Base-by-base conservation (phyloP, 2,113 vertebrate species). In the Proteles cristata region DNA sequence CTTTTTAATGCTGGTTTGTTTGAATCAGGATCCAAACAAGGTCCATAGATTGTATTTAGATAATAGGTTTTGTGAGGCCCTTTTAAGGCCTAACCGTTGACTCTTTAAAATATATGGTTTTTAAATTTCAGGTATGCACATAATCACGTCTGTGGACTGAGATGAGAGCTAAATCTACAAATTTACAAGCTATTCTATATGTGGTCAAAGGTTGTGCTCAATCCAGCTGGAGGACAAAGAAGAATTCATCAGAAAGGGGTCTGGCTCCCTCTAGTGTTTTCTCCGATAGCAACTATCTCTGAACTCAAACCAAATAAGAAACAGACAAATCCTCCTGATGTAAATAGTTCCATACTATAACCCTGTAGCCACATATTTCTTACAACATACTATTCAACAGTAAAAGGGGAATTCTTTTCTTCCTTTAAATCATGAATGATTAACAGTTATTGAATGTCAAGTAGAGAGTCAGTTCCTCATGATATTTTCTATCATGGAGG, bases 231-330 rank as follows among this genome's bases (percentile, higher is more conserved):
- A 55, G 45, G 26, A 77, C 80, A 96, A 92, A 96, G 74, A 39
- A 77, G 28, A 77, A 93, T 73, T 95, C 71, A 21, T 97, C 85
- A 69, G 76, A 96, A 92, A 96, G 96, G 71, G 25, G 14, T 97
- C 80, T 98, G 95, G 97, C 98, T 89, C 98, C 98, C 97, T 97
- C 98, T 98, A 90, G 96, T 90, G 98, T 28, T 90, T 25, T 28
- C 65, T 92, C 31, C n/a, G 26, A 71, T 50, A 92, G 5, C 65
- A 94, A 81, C 80, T 25, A 33, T 74, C 39, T 88, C 55, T 88
- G 50, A 39, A 73, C 65, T 82, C 87, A 81, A 82, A 43, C 43
- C 48, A 74, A 74, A 63, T 84, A 86, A 68, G 15, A 58, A 96
- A 92, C 19, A 63, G 48, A 88, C 90, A 85, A 88, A 71, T 7